Evolutionary conservation across 1,140 invertebrate genomes (phyloP).

Genomic region (Mizuhopecten yessoensis): DNA sequence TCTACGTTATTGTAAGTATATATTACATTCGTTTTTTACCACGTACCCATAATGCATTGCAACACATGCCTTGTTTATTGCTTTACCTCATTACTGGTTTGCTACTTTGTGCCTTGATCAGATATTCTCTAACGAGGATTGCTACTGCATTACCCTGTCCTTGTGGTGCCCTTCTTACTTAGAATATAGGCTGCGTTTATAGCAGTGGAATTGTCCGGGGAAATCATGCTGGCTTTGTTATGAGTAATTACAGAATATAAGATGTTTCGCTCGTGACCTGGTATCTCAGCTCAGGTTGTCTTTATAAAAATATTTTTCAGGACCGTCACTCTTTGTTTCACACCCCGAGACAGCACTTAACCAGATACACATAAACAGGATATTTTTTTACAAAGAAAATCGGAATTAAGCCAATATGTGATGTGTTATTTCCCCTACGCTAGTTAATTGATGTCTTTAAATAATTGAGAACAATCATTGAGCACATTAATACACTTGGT

Average conservation of each 20-base stretch:
- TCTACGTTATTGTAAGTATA: constrained; percentile 39
- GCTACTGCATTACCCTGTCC: background rate
- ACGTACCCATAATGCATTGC: background rate
- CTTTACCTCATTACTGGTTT: too few species aligned
- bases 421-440: too few species aligned
- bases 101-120: too few species aligned
- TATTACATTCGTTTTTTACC: background rate
- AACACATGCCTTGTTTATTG: too few species aligned
- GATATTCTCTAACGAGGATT: too few species aligned
- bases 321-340: background rate
- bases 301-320: background rate
- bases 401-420: background rate
- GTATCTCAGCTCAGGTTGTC: background rate
- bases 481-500: too few species aligned
- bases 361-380: background rate
- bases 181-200: background rate
- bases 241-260: background rate
- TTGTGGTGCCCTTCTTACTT: background rate
- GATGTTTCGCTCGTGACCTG: background rate
- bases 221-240: background rate
- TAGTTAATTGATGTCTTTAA: too few species aligned
- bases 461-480: too few species aligned
- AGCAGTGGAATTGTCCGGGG: background rate
- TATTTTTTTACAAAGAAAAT: background rate
- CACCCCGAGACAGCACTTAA: background rate